Conservation (phyloP, 2,113 vertebrate species). For the Phasianus colchicus region DNA sequence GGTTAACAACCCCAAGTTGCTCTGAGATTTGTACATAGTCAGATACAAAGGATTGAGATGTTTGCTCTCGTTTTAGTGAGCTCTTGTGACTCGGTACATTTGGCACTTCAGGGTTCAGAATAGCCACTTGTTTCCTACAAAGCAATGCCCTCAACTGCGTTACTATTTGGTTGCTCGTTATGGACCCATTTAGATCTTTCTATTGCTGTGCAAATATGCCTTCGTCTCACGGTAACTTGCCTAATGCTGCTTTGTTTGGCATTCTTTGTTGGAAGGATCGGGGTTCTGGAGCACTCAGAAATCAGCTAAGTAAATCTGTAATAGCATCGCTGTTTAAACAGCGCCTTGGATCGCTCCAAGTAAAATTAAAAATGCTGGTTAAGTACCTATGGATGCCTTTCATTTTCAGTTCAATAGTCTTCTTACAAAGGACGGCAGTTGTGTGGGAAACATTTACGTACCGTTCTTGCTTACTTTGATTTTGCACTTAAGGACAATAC, state of each 20-base stretch:
- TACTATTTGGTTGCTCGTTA: conserved; percentile 38
- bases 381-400: conserved; percentile 2
- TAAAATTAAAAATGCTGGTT: neutral
- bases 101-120: conserved; percentile 51
- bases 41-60: conserved; percentile 37
- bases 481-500: conserved; percentile 4
- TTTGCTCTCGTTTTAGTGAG: conserved; percentile 52
- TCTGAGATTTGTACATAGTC: conserved; percentile 45
- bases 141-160: conserved; percentile 25
- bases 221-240: neutral
- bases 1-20: conserved; percentile 47
- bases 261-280: neutral
- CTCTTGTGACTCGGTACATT: conserved; percentile 59
- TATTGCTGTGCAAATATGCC: conserved; percentile 28
- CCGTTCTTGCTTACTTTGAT: neutral
- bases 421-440: neutral
- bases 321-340: conserved; percentile 16
- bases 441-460: neutral
- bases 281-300: neutral
- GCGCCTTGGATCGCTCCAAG: neutral
- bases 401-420: neutral
- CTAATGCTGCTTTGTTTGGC: neutral
- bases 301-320: neutral
- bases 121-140: conserved; percentile 54
- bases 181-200: neutral